Evolutionary conservation across 2,113 vertebrate species (phyloP).

Genomic region (Pseudopodoces humilis): DNA sequence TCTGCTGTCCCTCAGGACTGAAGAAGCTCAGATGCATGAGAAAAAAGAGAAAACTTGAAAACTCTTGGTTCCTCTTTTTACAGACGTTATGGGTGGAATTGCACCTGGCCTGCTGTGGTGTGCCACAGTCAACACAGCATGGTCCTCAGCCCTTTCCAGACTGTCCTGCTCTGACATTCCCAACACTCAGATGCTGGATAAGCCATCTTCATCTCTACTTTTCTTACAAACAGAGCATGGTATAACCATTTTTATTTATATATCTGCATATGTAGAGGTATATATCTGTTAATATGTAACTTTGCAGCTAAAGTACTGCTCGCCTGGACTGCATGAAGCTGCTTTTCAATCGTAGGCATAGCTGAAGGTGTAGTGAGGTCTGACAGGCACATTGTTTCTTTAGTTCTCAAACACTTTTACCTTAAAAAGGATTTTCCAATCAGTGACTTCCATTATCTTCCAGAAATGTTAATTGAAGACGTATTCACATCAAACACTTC

Average conservation of each 20-base stretch:
- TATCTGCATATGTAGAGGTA: not conserved
- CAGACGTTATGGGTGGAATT: not conserved
- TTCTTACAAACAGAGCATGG: not conserved
- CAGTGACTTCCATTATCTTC: slow-evolving; percentile 73
- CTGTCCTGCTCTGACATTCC: not conserved
- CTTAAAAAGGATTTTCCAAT: slow-evolving; percentile 79
- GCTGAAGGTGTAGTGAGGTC: not conserved
- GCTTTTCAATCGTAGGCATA: not conserved
- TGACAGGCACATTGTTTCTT: not conserved
- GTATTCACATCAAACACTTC: slow-evolving; percentile 68
- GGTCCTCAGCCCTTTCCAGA: not conserved
- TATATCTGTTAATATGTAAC: not conserved
- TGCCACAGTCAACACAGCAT: not conserved
- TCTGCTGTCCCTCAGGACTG: not conserved
- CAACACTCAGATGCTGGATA: not conserved
- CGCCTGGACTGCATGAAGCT: not conserved
- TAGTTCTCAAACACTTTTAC: slow-evolving; percentile 49
- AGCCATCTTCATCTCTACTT: not conserved
- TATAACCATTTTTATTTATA: not conserved
- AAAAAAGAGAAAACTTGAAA: not conserved
- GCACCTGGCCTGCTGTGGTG: not conserved
- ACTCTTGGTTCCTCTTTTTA: not conserved
- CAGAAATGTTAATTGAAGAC: slow-evolving; percentile 67
- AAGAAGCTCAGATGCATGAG: not conserved
- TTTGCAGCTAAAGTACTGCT: not conserved